Evolutionary conservation across 2,888 invertebrate species (phyloP).

Genomic region (Hyles lineata): DNA sequence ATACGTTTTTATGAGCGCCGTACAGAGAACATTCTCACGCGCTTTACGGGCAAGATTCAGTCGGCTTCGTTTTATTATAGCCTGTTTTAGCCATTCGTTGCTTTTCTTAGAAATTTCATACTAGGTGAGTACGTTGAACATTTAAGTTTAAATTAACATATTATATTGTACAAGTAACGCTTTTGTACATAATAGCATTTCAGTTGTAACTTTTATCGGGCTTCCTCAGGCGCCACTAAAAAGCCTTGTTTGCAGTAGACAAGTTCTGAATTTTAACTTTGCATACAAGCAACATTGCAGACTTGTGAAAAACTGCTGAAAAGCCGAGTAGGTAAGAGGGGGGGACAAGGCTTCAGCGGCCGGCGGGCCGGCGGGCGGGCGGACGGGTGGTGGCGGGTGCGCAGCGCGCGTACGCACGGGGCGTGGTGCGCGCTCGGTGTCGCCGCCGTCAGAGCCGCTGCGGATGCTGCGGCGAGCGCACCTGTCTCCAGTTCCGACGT

Average conservation of each 20-base stretch:
- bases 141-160: neutral
- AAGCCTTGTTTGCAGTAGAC: neutral
- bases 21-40: conserved; percentile 73
- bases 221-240: neutral
- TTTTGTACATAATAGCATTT: neutral
- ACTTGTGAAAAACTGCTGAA: conserved; percentile 31
- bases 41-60: conserved; percentile 61
- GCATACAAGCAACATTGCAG: neutral
- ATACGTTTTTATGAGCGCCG: conserved; percentile 66
- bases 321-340: conserved; percentile 40
- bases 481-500: conserved; percentile 57
- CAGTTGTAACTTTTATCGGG: neutral
- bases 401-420: conserved; percentile 69
- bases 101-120: conserved; percentile 44
- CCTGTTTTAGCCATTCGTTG: conserved; percentile 54
- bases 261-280: neutral
- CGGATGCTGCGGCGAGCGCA: conserved; percentile 79
- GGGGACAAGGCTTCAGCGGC: conserved; percentile 63
- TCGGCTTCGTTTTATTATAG: conserved; percentile 43
- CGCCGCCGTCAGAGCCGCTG: conserved; percentile 65
- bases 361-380: conserved; percentile 62
- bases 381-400: conserved; percentile 58
- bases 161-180: neutral
- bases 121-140: neutral
- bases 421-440: conserved; percentile 56